Conservation (phyloP, 1,140 invertebrate genomes). For the Heliothis virescens region DNA sequence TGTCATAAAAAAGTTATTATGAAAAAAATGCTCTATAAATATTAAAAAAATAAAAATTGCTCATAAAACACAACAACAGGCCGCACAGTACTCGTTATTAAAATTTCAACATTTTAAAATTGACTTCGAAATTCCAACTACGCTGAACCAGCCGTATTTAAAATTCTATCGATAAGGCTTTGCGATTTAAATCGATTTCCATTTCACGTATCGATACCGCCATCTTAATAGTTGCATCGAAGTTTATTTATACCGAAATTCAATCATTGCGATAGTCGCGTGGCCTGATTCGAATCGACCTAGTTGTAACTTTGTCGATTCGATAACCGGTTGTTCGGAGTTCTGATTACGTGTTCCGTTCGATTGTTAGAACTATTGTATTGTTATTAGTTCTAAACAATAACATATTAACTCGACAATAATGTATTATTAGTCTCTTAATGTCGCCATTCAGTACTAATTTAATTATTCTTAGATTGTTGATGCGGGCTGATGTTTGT, state of each 20-base stretch:
- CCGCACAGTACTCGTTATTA: background rate
- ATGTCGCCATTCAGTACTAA: background rate
- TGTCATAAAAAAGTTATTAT: too few relatives aligned
- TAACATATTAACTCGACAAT: background rate
- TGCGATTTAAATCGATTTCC: constrained; percentile 24
- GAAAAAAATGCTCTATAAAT: too few relatives aligned
- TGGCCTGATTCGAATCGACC: constrained; percentile 4
- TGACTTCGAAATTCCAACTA: background rate
- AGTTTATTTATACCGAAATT: constrained; percentile 45
- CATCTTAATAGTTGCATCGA: constrained; percentile 15
- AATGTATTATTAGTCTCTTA: background rate
- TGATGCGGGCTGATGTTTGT: background rate
- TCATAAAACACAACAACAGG: too few relatives aligned
- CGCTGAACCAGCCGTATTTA: background rate
- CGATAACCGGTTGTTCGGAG: too few relatives aligned
- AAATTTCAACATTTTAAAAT: constrained; percentile 16
- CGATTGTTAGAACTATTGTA: background rate
- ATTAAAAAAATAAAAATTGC: too few relatives aligned
- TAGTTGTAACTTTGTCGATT: constrained; percentile 28
- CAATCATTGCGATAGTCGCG: constrained; percentile 19
- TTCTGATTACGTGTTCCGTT: background rate
- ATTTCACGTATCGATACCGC: constrained; percentile 2
- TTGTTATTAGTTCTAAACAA: constrained; percentile 14
- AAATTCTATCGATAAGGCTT: constrained; percentile 25
- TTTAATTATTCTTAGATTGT: background rate